Base-by-base conservation (phyloP, 2,113 vertebrate species). In the Egretta garzetta region DNA sequence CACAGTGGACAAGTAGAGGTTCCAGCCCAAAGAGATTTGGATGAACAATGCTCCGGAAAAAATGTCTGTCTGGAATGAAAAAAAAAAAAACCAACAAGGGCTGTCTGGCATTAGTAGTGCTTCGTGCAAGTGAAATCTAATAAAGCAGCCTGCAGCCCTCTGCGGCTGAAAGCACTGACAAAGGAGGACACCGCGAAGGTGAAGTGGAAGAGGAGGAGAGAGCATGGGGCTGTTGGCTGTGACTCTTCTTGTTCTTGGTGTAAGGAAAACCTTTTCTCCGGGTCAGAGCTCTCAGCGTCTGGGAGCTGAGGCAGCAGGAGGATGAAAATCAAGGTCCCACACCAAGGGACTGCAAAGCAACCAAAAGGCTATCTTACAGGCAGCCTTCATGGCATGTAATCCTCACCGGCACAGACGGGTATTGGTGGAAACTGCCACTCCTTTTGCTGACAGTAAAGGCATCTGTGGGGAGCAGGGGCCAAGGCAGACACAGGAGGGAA, bases 11-110 rank as follows among this genome's bases (percentile, higher is more conserved):
- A 99, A 92, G 92, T 99, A 99, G 62, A 99, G 98, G 83, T 99
- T 98, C 99, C 99, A 99, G 43, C 99, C 99, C 88, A 99, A 83
- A 30, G 99, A 98, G 49, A 99, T 95, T 97, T 99, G 98, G 97
- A 99, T 99, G 96, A 99, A 99, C 90, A 99, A 86, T 3, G 99
- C 99, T 95, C 99, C 99, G 1, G 99, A 99, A 98, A 99, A 99
- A 90, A 99, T 99, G 82, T 99, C 99, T 88, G 99, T 99, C 99
- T 99, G 98, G 74, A 97, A 94, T 41, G 33, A 70, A 96, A 77
- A 74, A 91, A 74, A 91, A 90, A 77, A 67, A 91, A 90, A 60
- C 45, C 10, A 90, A 63, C 91, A 63, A 85, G 64, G 72, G 32
- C 88, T 93, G 74, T 56, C 66, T 82, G 91, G 81, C 23, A 6